Evolutionary conservation across 2,888 invertebrate species (phyloP), one percentile per base, ranked within the genome.

Genomic region (Amphipoea lucens): DNA sequence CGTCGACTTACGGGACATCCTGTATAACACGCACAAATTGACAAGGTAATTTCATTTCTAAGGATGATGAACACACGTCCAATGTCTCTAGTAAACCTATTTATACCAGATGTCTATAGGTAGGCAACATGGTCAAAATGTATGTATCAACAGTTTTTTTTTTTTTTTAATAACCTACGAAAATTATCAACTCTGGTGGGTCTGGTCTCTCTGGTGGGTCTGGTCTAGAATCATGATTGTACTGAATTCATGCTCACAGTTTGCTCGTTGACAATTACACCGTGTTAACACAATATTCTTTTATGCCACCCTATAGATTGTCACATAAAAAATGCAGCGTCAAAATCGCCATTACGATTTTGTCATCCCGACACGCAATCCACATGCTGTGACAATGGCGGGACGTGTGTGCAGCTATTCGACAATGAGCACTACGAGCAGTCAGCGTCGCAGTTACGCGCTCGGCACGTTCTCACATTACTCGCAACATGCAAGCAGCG

Each of bases 381-480:
- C 54, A 57, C 54, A 76, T 17, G 76, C 82, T 48, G 29, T 40
- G 48, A 82, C 77, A 81, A 82, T 78, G 54, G 60, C 9, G 82
- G 7, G 11, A 23, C 82, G 40, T 54, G 54, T 77, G 82, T 82
- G 67, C 54, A 82, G 70, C 67, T 77, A 77, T 82, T 70, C 45
- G 45, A 71, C 60, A 71, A 82, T 82, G 78, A 70, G 78, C 11
- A n/a, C 40, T 14, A 48, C 14, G 74, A 80, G 48, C 65, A 29
- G 63, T n/a, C 20, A 60, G 66, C 65, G 42, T 76, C 66, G 45
- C 36, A 67, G n/a, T 54, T 29, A 67, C 45, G 45, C 71, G 67
- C 11, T 48, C 14, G 57, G 45, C 81, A 81, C 71, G 83, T 78
- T 12, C 67, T 48, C 78, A 29, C 40, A 82, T 81, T 82, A 71